Evolutionary conservation across 2,797 vertebrate species (phyloP).

Genomic region (Anableps anableps): DNA sequence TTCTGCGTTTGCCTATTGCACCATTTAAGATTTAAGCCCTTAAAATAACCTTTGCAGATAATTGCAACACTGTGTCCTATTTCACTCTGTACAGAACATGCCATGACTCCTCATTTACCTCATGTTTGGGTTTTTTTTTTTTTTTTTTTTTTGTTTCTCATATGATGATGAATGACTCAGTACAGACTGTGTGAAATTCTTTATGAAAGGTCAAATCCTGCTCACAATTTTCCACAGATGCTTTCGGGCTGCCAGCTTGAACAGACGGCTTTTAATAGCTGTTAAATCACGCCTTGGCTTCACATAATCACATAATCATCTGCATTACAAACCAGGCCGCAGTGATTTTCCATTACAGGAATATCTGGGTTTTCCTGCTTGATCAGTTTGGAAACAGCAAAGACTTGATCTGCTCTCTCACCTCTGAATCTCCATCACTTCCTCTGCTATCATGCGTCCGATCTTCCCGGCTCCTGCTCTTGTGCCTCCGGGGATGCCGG

Average conservation of each 20-base stretch:
- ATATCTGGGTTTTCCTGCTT: accelerated
- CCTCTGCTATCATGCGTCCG: slow-evolving; percentile 99
- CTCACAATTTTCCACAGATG: background rate
- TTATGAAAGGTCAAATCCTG: background rate
- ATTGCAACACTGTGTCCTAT: background rate
- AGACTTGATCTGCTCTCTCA: slow-evolving; percentile 58
- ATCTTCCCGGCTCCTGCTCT: slow-evolving; percentile 97
- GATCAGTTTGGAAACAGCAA: background rate
- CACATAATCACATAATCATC: background rate
- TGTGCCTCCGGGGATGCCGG: slow-evolving; percentile 96
- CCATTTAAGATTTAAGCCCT: background rate
- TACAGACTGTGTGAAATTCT: background rate
- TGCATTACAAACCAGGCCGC: background rate
- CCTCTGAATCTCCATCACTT: slow-evolving; percentile 99
- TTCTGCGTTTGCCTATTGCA: background rate
- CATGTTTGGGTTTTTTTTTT: no score
- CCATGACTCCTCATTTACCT: slow-evolving; percentile 4
- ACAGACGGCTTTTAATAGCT: slow-evolving; percentile 8
- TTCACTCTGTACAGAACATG: background rate
- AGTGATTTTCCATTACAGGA: background rate
- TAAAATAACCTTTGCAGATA: background rate
- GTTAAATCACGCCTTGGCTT: background rate
- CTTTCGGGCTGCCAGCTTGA: background rate
- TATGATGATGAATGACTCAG: background rate
- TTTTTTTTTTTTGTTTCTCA: no score